Evolutionary conservation across 2,113 vertebrate species (phyloP), one percentile per base, ranked within the genome.

Genomic region (Struthidea cinerea): DNA sequence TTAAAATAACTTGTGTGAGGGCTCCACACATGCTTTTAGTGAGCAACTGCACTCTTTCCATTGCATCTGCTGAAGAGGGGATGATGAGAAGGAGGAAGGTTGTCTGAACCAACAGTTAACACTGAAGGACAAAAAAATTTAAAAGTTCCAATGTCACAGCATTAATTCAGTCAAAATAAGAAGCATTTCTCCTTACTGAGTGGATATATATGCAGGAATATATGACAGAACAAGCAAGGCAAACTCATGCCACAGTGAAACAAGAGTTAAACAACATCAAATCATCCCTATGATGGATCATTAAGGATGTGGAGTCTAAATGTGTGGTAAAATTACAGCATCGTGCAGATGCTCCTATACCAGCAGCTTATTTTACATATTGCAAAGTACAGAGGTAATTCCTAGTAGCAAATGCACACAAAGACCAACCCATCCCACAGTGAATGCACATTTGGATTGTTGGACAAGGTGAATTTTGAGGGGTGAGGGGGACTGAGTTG

Each of bases 241-340:
- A 87, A 81, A 92, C 2, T 3, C 73, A 56, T 46, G 53, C 85
- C 76, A 22, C 41, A 74, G 95, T 46, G 63, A 92, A 83, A 91
- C 44, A 90, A 97, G 95, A 97, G 96, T 96, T 97, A 98, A 97
- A 90, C 83, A 97, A 87, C 71, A 79, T 97, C 94, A 94, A 95
- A 97, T 98, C 96, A 97, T 94, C 94, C 89, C 77, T 8, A 94
- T 91, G 97, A 96, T 95, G 76, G 97, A 96, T 97, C 97, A 95
- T 98, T 97, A 97, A 96, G 96, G 91, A 93, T 84, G 90, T 94
- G 96, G 76, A 95, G 94, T 88, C 87, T 96, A 97, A 97, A 97
- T 74, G 86, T 89, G 89, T 8, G 21, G 93, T 84, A 67, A 95
- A 94, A 95, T 95, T 96, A 95, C 84, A 85, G 90, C 56, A 74